Base-by-base conservation (phyloP, 2,888 invertebrate species). In the Caenorhabditis macrosperma region DNA sequence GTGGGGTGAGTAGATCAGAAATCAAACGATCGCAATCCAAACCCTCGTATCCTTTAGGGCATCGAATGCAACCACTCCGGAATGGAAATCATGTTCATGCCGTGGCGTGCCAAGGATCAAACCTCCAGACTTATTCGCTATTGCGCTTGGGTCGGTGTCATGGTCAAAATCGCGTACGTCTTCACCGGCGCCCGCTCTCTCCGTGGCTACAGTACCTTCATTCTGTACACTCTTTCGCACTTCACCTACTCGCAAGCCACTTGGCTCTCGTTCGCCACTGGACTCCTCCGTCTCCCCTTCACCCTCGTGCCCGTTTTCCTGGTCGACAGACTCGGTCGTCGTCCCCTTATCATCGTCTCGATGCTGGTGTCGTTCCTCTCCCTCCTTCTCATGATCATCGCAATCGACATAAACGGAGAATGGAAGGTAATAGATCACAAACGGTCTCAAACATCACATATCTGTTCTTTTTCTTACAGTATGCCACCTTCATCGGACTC, bases 91-190 rank as follows among this genome's bases (percentile, higher is more conserved):
- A 83, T 85, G 81, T 84, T 85, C 78, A 84, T 82, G 78, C 85
- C 85, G 28, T 85, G 82, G 81, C 64, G 69, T 1, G 80, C 82
- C 44, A 81, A 81, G 28, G 85, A 85, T 67, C 63, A 71, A 30
- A 81, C 76, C 30, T 81, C 81, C 35, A 55, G 64, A 12, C 76
- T 85, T 24, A 79, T 85, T 38, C 68, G 83, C 17, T 82, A 83
- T 48, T 82, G 82, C 24, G 84, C 83, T 4, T 85, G 85, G 85
- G 52, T 85, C 44, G 85, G 85, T 30, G 83, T 84, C 30, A 82
- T 84, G 81, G 84, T 85, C 72, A 85, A 85, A 64, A 82, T 85
- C 20, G 83, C 81, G n/a, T 85, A 84, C 59, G 85, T 85, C 10
- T 84, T 84, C 82, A 85, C 84, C 12, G 85, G 85, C 35, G 85